These are phyloP conservation scores for Tolmerus cingulatus DNA, from an alignment of 2,888 invertebrate genomes.

Conservation along the genomic window DNA sequence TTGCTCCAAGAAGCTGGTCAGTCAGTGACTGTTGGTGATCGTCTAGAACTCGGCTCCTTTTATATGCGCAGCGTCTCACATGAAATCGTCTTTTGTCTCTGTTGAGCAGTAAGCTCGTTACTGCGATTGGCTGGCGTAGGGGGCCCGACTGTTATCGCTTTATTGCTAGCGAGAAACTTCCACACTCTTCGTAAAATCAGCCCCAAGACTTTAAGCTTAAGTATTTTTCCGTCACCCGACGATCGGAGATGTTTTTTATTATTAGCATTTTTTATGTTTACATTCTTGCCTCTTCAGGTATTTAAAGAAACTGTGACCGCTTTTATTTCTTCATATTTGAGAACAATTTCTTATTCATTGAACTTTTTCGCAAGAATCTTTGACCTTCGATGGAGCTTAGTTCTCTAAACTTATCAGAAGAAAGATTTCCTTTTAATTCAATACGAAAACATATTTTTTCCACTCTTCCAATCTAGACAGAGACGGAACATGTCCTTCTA, in stretches of 20 bases:
- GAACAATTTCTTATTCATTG: background rate
- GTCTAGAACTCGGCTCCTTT: background rate
- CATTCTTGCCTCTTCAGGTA: background rate
- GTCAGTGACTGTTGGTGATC: conserved; percentile 34
- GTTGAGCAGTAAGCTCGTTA: background rate
- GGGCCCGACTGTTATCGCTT: background rate
- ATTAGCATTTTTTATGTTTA: background rate
- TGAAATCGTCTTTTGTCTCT: background rate
- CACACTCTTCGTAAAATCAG: background rate
- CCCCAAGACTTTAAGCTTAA: background rate
- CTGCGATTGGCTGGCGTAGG: background rate
- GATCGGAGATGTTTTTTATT: background rate
- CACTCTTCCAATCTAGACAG: background rate
- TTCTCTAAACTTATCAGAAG: background rate
- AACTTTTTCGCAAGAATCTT: background rate
- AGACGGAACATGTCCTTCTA: background rate
- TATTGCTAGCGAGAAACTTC: background rate
- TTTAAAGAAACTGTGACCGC: background rate
- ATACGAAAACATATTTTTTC: background rate
- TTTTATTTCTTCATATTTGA: background rate
- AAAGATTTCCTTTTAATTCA: background rate
- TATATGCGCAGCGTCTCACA: background rate
- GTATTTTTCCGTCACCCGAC: conserved; percentile 23
- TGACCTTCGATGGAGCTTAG: background rate
- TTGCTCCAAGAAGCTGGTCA: background rate